Conservation (phyloP, 1,140 invertebrate species). For the Lasioglossum albipes region DNA sequence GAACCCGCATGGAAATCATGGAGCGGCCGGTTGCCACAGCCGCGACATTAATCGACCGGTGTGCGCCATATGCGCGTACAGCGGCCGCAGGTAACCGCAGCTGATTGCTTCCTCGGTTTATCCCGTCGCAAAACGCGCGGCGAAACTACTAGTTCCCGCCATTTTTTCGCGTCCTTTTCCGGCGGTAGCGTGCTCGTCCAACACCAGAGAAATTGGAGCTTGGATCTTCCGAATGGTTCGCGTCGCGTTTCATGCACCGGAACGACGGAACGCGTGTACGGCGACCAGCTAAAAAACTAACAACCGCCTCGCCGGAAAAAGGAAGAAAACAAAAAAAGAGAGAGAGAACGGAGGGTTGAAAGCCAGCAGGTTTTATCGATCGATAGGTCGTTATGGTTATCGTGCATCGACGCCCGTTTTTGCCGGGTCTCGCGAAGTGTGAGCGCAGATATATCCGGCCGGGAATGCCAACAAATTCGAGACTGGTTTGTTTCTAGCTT, state of each 20-base stretch:
- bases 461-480: slow-evolving; percentile 10
- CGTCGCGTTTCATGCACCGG: background rate
- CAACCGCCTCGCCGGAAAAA: background rate
- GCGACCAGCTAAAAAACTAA: background rate
- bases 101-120: slow-evolving; percentile 22
- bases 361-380: slow-evolving; percentile 5
- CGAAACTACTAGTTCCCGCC: background rate
- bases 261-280: background rate
- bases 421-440: background rate
- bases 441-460: background rate
- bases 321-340: background rate
- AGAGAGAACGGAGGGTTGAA: too few species aligned
- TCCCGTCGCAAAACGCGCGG: slow-evolving; percentile 17
- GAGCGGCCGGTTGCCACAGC: background rate
- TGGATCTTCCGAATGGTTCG: background rate
- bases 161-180: background rate
- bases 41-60: slow-evolving; percentile 39
- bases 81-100: slow-evolving; percentile 36
- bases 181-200: too few species aligned
- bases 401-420: slow-evolving; percentile 16
- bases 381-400: slow-evolving; percentile 29
- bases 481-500: slow-evolving; percentile 20
- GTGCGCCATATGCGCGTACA: slow-evolving; percentile 16
- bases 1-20: slow-evolving; percentile 7
- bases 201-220: background rate